Conservation (phyloP, 2,888 invertebrate genomes). For the Scrobipalpa atriplicella region DNA sequence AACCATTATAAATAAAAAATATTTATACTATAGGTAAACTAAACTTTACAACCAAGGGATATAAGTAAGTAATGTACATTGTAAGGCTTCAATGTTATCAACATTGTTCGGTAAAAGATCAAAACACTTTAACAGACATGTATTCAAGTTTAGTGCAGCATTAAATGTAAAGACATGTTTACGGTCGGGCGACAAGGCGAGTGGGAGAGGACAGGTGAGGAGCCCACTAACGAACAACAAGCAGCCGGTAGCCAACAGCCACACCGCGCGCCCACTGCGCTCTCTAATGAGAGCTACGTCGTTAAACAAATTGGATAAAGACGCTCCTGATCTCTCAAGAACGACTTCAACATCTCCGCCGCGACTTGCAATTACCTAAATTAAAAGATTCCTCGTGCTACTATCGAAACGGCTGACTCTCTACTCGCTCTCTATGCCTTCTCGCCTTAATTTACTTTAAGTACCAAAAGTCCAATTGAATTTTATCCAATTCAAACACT, state of each 20-base stretch:
- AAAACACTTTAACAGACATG: constrained; percentile 29
- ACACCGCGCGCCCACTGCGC: constrained; percentile 64
- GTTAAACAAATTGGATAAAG: constrained; percentile 83
- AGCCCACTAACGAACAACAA: constrained; percentile 59
- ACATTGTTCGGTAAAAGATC: background rate
- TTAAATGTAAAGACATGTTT: constrained; percentile 48
- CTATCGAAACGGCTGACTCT: constrained; percentile 65
- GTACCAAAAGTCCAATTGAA: constrained; percentile 39
- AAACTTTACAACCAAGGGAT: too few relatives aligned
- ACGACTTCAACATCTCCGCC: constrained; percentile 76
- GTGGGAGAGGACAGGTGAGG: background rate
- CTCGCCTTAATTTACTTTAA: constrained; percentile 59
- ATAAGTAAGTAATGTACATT: too few relatives aligned
- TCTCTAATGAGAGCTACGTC: constrained; percentile 79
- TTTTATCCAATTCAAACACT: constrained; percentile 38
- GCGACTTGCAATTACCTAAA: constrained; percentile 81
- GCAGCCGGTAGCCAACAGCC: constrained; percentile 62
- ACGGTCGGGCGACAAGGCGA: constrained; percentile 46
- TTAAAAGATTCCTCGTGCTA: constrained; percentile 80
- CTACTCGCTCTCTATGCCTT: constrained; percentile 51
- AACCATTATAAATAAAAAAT: too few relatives aligned
- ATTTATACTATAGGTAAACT: too few relatives aligned
- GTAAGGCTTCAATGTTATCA: too few relatives aligned
- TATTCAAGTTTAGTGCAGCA: constrained; percentile 40
- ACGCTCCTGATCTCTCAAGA: constrained; percentile 81